Evolutionary conservation across 2,113 vertebrate genomes (phyloP), one percentile per base, ranked within the genome.

Genomic region (Todiramphus chloris): DNA sequence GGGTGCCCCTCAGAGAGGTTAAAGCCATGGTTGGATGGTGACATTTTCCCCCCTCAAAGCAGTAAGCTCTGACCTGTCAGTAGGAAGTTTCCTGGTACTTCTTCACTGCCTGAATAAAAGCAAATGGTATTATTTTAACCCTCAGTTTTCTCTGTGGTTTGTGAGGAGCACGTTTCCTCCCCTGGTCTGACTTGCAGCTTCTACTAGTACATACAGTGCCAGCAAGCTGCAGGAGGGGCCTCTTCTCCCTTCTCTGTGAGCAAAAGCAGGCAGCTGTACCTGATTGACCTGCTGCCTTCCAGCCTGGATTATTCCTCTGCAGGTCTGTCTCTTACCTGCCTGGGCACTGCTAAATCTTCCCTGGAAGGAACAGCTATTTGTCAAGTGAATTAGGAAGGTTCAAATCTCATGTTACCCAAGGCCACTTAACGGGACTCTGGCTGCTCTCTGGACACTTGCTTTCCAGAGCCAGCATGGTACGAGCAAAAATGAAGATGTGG

Each of bases 261-360:
- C 1, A 4, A 78, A 55, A 83, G 67, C 89, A 50, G 78, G 79
- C 53, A 53, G 67, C 70, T 83, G 67, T 66, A 55, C 55, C 92
- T 83, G 81, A 93, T 85, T 56, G 82, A 96, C 96, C 89, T 69
- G 62, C 77, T 91, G 83, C 94, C 93, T 94, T 81, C 62, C 44
- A 89, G 83, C 70, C 77, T 1, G 2, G 62, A 94, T 95, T 81
- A 15, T 80, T 92, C 91, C 91, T 91, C 78, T 89, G 89, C 81
- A 53, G 78, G 35, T 79, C 74, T 89, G 80, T 87, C 80, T 96
- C 91, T 92, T 89, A 95, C 81, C 90, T 95, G 83, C 85, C 77
- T 84, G 83, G 73, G 51, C 15, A 18, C 73, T 75, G 77, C 92
- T 95, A 91, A 95, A 95, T 85, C 96, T 89, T 89, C 33, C 70